Evolutionary conservation across 2,888 invertebrate genomes (phyloP).

Genomic region (Coecobrya sp.): DNA sequence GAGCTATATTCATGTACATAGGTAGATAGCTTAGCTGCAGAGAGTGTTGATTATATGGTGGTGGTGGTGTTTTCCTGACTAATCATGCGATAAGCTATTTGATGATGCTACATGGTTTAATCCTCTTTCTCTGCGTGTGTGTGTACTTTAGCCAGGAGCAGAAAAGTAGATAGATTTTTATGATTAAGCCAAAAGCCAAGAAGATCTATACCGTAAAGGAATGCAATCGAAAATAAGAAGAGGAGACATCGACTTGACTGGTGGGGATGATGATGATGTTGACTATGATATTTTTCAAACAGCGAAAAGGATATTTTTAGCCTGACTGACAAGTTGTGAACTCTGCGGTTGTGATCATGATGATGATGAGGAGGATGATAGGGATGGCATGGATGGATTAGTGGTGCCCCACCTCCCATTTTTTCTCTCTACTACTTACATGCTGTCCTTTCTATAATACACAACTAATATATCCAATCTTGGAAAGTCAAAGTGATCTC

Average conservation of each 20-base stretch:
- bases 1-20: background rate
- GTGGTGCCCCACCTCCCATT: conserved; percentile 48
- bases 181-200: conserved; percentile 22
- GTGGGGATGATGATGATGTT: conserved; percentile 23
- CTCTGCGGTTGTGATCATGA: conserved; percentile 10
- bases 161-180: background rate
- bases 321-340: conserved; percentile 63
- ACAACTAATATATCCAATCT: conserved; percentile 13
- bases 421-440: background rate
- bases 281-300: conserved; percentile 16
- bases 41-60: background rate
- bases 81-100: conserved; percentile 42
- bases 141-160: background rate
- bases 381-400: conserved; percentile 31
- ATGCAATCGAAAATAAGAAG: background rate
- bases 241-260: conserved; percentile 37
- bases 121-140: background rate
- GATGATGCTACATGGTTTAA: background rate
- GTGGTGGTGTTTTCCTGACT: background rate
- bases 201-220: background rate
- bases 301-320: conserved; percentile 54
- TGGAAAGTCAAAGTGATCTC: background rate
- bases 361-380: background rate
- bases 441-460: too few species aligned
- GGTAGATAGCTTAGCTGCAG: background rate